Evolutionary conservation across 1,140 invertebrate genomes (phyloP).

Genomic region (Cydia amplana): DNA sequence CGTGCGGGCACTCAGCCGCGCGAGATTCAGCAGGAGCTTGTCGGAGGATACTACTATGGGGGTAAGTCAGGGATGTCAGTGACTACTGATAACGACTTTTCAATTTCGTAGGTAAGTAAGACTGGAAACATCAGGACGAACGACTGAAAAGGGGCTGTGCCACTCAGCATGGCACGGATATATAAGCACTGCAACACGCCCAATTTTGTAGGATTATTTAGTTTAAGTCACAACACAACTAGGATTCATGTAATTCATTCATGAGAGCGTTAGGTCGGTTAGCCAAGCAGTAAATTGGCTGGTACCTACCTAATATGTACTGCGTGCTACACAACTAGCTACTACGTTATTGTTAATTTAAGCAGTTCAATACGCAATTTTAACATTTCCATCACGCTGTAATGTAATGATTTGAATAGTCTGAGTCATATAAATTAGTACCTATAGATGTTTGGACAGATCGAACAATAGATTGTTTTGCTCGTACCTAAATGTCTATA

Average conservation of each 20-base stretch:
- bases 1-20: slow-evolving; percentile 55
- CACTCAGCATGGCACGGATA: too few species aligned
- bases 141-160: too few species aligned
- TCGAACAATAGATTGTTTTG: slow-evolving; percentile 19
- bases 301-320: background rate
- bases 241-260: too few species aligned
- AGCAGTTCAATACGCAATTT: background rate
- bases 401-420: background rate
- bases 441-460: background rate
- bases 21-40: slow-evolving; percentile 50
- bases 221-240: too few species aligned
- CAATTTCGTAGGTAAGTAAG: too few species aligned
- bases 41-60: slow-evolving; percentile 59
- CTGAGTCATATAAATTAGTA: background rate
- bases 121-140: too few species aligned
- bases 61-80: background rate
- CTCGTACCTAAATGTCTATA: slow-evolving; percentile 7
- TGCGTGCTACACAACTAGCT: too few species aligned
- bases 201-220: too few species aligned
- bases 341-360: background rate
- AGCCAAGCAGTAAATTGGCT: too few species aligned
- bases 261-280: too few species aligned
- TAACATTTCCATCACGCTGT: background rate
- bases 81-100: background rate
- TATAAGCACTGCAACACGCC: too few species aligned